Percentiles rank a stretch among this genome's conserved stretches.
These are phyloP conservation scores for Chrysoperla carnea DNA, from an alignment of 1,140 invertebrate species.

Conservation along the genomic window DNA sequence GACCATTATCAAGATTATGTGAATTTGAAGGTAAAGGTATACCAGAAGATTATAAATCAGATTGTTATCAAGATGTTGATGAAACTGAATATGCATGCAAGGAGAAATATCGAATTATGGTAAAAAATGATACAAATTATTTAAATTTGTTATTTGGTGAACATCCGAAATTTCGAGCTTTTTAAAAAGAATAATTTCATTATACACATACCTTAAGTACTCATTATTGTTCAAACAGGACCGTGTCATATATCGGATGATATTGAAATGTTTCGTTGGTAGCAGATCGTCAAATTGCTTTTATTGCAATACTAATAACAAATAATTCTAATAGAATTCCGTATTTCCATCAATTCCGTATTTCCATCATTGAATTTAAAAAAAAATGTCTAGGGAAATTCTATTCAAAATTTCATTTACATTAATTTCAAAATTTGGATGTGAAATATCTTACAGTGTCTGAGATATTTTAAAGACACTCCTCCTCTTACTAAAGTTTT, in stretches of 20 bases:
- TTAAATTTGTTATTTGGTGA: not conserved
- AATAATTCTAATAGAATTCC: too few species aligned
- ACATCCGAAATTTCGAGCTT: not conserved
- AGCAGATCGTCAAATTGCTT: not conserved
- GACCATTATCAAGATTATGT: constrained; percentile 52
- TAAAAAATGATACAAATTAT: constrained; percentile 21
- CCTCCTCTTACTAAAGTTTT: too few species aligned
- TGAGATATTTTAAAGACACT: too few species aligned
- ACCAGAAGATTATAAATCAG: constrained; percentile 57
- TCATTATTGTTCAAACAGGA: not conserved
- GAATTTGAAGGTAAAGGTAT: constrained; percentile 53
- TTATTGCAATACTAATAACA: not conserved
- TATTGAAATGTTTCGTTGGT: not conserved
- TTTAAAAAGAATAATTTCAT: not conserved
- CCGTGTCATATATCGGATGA: not conserved
- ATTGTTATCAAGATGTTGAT: constrained; percentile 68
- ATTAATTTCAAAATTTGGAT: too few species aligned
- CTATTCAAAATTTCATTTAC: too few species aligned
- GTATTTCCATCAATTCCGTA: too few species aligned
- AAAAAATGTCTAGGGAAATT: too few species aligned
- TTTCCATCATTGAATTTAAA: too few species aligned
- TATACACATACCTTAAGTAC: not conserved
- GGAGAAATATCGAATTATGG: constrained; percentile 69
- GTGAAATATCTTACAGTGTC: too few species aligned
- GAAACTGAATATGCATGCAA: constrained; percentile 67